Base-by-base conservation (phyloP, 2,888 invertebrate genomes). In the Erpobdella octoculata region DNA sequence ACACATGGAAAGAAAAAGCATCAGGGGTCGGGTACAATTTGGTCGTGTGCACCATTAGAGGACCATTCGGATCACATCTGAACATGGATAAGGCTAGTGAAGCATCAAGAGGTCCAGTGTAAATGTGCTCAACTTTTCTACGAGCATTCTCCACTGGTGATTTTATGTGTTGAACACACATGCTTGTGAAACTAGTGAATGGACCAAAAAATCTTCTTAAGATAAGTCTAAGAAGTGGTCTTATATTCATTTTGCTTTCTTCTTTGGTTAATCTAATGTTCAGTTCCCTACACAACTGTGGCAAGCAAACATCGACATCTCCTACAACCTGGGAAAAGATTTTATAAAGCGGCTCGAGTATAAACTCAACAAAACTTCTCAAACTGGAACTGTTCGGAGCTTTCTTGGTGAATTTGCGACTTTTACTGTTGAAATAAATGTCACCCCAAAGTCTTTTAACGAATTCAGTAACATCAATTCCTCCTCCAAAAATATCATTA, bases 21-120 rank as follows among this genome's bases (percentile, higher is more conserved):
- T 99, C 98, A 76, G 93, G 91, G 0, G 94, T 97, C n/a, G 98
- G 95, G 83, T 97, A 98, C 90, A 98, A 94, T 86, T 98, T 98
- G 37, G 94, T 92, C 78, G 95, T 97, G 85, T 99, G 96, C 8
- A 98, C 88, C 88, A 90, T 88, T 46, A 89, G 81, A 41, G 87
- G 86, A 31, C 89, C 89, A 86, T 83, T 89, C 77, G 94, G 91
- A 85, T 96, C 91, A 84, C 97, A 98, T 73, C 88, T 87, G 9
- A 89, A 84, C 93, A 98, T 95, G 81, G 92, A 90, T 71, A 88
- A 88, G 61, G 89, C 90, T 41, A 97, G 86, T 37, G 86, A 84
- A 0, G 87, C 86, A 74, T 92, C 92, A 65, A 78, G 72, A 0
- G 91, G 90, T 0, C 93, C 94, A 0, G 94, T 92, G 84, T 95